Base-by-base conservation (phyloP, 2,888 invertebrate species). In the Dendrolimus pini region DNA sequence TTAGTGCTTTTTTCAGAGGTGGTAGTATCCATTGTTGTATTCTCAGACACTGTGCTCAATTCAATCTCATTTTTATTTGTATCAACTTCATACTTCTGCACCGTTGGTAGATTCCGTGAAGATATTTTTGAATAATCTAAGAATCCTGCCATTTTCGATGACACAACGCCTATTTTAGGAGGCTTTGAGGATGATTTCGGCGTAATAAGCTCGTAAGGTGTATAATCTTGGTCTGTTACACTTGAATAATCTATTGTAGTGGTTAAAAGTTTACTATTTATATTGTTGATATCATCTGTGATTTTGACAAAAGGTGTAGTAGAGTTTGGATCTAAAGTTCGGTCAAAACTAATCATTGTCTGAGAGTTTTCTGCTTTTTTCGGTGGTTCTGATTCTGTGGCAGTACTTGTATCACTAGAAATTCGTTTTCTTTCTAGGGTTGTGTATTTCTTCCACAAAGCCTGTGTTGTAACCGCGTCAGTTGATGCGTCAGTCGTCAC, bases 91-190 rank as follows among this genome's bases (percentile, higher is more conserved):
- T 59, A 52, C 59, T 58, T 55, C 6, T 58, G 59, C 13, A 60
- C 58, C 54, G 61, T 64, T 18, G 61, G 56, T 56, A 59, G 60
- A 61, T 57, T 66, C 55, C 61, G 58, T 18, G 62, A 60, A 9
- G 61, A 58, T 13, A 65, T 61, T 62, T 69, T 78, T 52, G 82
- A 80, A 55, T 78, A 77, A 64, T 87, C 78, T 63, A 84, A 65
- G 62, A 76, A 87, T 7, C 88, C 88, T 53, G 79, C 88, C 62
- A 86, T 72, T 68, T 74, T 83, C 8, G 85, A 79, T 55, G 77
- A 74, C 13, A 85, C 71, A 10, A 74, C 71, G 14, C 75, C 80
- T 53, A 52, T 9, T 47, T 54, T 61, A 9, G 10, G 14, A n/a
- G 41, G 8, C 47, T 41, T 57, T 55, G 47, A 18, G n/a, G 55